These are phyloP conservation scores for Pomatostomus ruficeps DNA, from an alignment of 2,113 vertebrate genomes.

Conservation along the genomic window DNA sequence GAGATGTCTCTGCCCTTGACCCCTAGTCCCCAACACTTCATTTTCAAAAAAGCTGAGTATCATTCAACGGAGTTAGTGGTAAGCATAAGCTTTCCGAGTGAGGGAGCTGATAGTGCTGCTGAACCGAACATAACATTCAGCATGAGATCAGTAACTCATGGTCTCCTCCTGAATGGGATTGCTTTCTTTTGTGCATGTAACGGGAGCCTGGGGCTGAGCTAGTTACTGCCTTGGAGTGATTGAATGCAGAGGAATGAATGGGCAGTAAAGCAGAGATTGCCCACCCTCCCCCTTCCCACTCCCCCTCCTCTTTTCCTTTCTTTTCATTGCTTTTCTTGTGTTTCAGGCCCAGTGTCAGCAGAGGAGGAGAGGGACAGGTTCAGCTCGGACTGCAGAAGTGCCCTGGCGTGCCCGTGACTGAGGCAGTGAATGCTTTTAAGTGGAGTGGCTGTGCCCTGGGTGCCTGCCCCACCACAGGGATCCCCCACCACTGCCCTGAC, in stretches of 20 bases:
- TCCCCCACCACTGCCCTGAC: not conserved
- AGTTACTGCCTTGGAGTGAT: constrained; percentile 2
- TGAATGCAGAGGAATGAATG: constrained; percentile 38
- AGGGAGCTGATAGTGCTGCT: constrained; percentile 41
- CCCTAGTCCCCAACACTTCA: not conserved
- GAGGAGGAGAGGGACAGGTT: not conserved
- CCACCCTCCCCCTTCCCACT: not conserved
- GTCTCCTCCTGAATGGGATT: constrained; percentile 61
- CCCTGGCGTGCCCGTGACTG: not conserved
- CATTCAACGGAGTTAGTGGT: constrained; percentile 47
- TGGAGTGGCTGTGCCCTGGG: not conserved
- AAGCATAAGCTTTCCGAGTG: constrained; percentile 35
- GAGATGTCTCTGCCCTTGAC: constrained; percentile 43
- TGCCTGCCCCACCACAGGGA: accelerated
- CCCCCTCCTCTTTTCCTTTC: not conserved
- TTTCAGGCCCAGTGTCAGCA: not conserved
- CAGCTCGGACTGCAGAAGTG: not conserved
- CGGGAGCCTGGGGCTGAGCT: constrained; percentile 47
- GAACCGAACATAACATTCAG: constrained; percentile 56
- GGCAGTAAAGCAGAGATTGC: not conserved
- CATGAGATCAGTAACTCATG: constrained; percentile 40
- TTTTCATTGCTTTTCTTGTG: not conserved
- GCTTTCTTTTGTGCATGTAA: constrained; percentile 59
- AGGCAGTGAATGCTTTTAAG: not conserved
- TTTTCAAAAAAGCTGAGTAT: constrained; percentile 40